phyloP scores from a whole-genome alignment of 2,888 invertebrate genomes.

The Dascillus cervinus region DNA sequence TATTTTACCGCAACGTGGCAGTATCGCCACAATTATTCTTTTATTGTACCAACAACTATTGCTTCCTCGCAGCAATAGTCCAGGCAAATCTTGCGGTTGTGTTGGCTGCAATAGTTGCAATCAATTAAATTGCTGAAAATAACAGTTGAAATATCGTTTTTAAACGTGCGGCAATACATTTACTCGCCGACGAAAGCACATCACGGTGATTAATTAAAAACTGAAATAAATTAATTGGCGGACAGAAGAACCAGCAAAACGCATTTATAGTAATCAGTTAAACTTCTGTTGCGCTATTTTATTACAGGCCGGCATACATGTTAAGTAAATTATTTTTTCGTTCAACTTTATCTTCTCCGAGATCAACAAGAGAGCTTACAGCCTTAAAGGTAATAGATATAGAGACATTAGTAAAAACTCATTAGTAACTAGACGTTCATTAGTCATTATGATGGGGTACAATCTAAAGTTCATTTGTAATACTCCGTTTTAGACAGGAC shows the following conservation, averaged over 20 bases:
- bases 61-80: too few species aligned
- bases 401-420: conserved; percentile 32
- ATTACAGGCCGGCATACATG: conserved; percentile 8
- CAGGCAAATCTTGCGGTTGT: too few species aligned
- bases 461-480: conserved; percentile 22
- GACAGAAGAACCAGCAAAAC: conserved; percentile 14
- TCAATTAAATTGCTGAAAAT: too few species aligned
- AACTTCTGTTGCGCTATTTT: conserved; percentile 7
- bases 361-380: conserved; percentile 12
- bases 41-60: too few species aligned
- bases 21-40: too few species aligned
- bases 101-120: too few species aligned
- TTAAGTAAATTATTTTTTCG: conserved; percentile 14
- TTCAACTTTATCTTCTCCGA: conserved; percentile 11
- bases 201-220: too few species aligned
- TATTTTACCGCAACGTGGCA: too few species aligned
- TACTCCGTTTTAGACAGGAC: conserved; percentile 13
- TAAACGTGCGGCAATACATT: too few species aligned
- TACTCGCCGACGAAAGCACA: too few species aligned
- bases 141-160: too few species aligned
- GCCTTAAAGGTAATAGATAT: conserved; percentile 29
- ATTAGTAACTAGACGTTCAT: conserved; percentile 27
- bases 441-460: conserved; percentile 27
- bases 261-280: conserved; percentile 13
- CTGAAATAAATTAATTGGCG: too few species aligned